Evolutionary conservation across 2,888 invertebrate species (phyloP), one percentile per base, ranked within the genome.

Genomic region (Elaeidobius kamerunicus): DNA sequence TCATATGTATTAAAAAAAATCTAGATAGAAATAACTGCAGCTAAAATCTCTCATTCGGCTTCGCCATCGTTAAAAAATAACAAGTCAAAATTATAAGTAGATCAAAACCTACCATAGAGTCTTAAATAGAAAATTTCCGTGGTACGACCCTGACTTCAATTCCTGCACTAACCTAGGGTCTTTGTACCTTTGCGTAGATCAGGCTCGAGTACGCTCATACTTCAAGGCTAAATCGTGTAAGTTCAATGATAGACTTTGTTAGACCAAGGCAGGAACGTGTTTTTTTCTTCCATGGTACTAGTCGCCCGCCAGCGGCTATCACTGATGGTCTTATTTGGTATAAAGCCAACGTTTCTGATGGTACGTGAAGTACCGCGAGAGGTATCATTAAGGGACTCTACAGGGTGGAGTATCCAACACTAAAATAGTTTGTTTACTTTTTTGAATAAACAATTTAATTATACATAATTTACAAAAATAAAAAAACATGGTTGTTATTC

Each of bases 181-280:
- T 57, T 54, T 57, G 56, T 57, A 57, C 57, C 51, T 54, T 54
- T 38, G 38, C 53, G 52, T 56, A 56, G 52, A 53, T 54, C 54
- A 44, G 46, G 53, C 56, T 46, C 45, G 35, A 38, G 54, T 54
- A 54, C 54, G 51, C 36, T 43, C 30, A 19, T 56, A 56, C 48
- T 56, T 56, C 57, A 57, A 57, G 57, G 57, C 44, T 57, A 54
- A 52, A 49, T 39, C 54, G 51, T 51, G 48, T 44, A 45, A 57
- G 57, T 57, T 57, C 54, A 54, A 57, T 48, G 57, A 54, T 57
- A 57, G 54, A 57, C 54, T 54, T 42, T 44, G 51, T 42, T 52
- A 52, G 49, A 49, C 50, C 52, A 34, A 38, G 48, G 48, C 48
- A 39, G 46, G 43, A 51, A 51, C 55, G 56, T 44, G 52, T 56